Conservation (phyloP, 2,888 invertebrate species). For the Rhagophthalmus giganteus region DNA sequence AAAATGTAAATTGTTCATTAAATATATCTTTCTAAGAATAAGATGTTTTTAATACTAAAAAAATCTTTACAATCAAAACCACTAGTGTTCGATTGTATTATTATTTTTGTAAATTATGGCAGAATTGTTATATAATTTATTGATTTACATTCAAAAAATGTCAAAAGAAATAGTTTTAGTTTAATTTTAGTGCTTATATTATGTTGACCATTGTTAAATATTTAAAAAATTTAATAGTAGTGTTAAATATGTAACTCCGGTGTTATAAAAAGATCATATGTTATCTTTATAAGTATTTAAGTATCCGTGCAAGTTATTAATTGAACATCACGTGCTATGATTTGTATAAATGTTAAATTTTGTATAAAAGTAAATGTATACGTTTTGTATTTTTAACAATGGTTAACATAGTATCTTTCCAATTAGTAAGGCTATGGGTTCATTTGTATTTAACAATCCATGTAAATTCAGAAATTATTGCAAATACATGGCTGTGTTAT, state of each 20-base stretch:
- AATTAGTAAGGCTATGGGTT: slow-evolving; percentile 39
- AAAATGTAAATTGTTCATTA: too few species aligned
- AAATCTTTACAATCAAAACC: too few species aligned
- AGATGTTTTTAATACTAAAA: too few species aligned
- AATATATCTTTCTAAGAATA: too few species aligned
- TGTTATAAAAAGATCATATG: slow-evolving; percentile 47
- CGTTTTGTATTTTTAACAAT: slow-evolving; percentile 44
- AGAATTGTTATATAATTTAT: slow-evolving; percentile 28
- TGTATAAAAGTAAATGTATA: slow-evolving; percentile 36
- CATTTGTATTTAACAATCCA: slow-evolving; percentile 47
- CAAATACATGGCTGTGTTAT: slow-evolving; percentile 47
- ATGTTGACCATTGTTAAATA: slow-evolving; percentile 50
- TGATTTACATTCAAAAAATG: slow-evolving; percentile 40
- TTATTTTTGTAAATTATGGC: slow-evolving; percentile 5
- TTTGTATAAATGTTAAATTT: slow-evolving; percentile 33
- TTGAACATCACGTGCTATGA: slow-evolving; percentile 46
- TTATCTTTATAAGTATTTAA: slow-evolving; percentile 34
- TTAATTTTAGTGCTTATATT: slow-evolving; percentile 46
- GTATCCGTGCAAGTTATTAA: slow-evolving; percentile 10
- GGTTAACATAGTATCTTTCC: slow-evolving; percentile 46
- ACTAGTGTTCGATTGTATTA: too few species aligned
- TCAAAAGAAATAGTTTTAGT: slow-evolving; percentile 51
- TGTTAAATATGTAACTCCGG: slow-evolving; percentile 43
- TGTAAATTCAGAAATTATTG: slow-evolving; percentile 34
- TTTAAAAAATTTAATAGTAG: slow-evolving; percentile 36